phyloP scores from a whole-genome alignment of 2,888 invertebrate species.

The Drosophila infuscata region DNA sequence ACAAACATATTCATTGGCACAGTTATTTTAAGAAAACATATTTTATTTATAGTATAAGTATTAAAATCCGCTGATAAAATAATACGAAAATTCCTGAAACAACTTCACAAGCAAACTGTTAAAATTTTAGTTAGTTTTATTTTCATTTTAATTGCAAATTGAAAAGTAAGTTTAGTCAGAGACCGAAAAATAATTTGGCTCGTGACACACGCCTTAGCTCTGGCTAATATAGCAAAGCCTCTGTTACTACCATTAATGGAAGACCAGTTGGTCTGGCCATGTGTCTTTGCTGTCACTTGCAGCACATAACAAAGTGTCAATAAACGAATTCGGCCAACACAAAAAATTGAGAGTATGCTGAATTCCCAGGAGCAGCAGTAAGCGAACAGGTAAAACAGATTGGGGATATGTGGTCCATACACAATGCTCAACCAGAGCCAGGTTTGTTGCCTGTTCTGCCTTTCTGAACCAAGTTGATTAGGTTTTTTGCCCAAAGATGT shows the following conservation, averaged over 20 bases:
- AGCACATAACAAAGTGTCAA: constrained; percentile 77
- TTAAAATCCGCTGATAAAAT: neutral
- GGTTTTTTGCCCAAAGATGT: constrained; percentile 56
- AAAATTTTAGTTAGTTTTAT: neutral
- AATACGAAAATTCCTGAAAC: neutral
- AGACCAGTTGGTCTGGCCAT: constrained; percentile 27
- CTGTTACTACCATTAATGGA: constrained; percentile 16
- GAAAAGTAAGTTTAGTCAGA: neutral
- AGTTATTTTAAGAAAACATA: neutral
- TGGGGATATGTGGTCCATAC: constrained; percentile 24
- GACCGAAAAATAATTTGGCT: neutral
- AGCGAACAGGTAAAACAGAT: constrained; percentile 23
- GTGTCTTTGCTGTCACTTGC: constrained; percentile 66
- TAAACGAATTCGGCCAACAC: constrained; percentile 66
- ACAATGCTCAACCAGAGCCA: constrained; percentile 4
- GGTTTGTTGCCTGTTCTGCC: constrained; percentile 44
- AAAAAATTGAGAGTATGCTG: constrained; percentile 11
- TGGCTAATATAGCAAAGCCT: constrained; percentile 21
- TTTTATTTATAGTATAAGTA: neutral
- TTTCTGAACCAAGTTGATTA: constrained; percentile 57
- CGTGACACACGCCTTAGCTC: constrained; percentile 9
- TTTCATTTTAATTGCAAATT: neutral
- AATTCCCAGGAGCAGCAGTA: constrained; percentile 2
- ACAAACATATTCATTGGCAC: neutral
- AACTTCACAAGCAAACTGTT: neutral